phyloP scores from a whole-genome alignment of 2,113 vertebrate genomes.

The Megalops atlanticus region DNA sequence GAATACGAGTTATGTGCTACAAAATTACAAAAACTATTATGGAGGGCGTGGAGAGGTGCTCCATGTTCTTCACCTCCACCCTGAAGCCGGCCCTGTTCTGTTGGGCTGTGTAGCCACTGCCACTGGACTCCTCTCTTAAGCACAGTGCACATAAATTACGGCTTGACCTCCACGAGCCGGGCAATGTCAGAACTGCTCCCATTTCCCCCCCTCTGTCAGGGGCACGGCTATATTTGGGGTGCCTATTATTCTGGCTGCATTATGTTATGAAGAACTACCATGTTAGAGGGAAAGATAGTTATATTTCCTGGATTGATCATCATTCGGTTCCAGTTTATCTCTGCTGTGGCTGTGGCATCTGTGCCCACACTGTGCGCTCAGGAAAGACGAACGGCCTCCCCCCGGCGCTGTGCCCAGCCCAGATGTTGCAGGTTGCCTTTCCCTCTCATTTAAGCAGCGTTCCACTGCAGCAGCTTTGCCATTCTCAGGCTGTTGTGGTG shows the following conservation, averaged over 20 bases:
- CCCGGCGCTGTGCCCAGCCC: too few species aligned
- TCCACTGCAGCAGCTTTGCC: background rate
- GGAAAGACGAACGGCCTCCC: background rate
- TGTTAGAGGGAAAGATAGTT: background rate
- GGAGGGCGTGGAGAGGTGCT: background rate
- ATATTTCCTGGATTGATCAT: background rate
- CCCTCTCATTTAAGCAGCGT: background rate
- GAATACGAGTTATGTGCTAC: background rate
- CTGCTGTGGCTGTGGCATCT: background rate
- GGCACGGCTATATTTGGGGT: conserved; percentile 1
- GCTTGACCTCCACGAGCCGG: background rate
- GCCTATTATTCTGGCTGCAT: background rate
- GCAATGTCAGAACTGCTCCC: background rate
- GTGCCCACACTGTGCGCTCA: background rate
- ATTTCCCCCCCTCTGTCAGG: background rate
- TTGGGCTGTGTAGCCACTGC: background rate
- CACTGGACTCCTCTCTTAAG: background rate
- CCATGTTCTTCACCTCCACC: background rate
- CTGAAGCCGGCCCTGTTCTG: too few species aligned
- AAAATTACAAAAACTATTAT: background rate
- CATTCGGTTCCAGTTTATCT: background rate
- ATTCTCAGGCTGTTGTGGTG: background rate
- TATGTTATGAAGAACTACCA: background rate
- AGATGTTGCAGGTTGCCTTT: background rate
- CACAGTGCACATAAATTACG: background rate